Evolutionary conservation across 1,140 invertebrate species (phyloP), one percentile per base, ranked within the genome.

Genomic region (Aleiodes sp.): DNA sequence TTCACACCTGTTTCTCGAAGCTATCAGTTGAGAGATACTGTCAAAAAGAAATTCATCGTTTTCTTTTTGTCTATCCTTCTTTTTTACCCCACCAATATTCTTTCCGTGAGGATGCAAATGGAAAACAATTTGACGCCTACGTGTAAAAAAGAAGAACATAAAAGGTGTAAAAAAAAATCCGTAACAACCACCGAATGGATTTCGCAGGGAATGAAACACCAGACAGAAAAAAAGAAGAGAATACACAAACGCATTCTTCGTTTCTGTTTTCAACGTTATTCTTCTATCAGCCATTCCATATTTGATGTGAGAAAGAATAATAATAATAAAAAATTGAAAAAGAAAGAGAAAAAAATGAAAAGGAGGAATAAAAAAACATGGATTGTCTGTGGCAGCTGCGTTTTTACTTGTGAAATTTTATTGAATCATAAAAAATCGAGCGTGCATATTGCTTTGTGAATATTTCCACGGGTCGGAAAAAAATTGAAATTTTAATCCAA

Each of bases 381-480:
- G n/a, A 43, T 16, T 43, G n/a, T n/a, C n/a, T n/a, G 39, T 43
- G n/a, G 39, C 39, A 43, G 39, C 39, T 43, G 39, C n/a, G n/a
- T 43, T 43, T 43, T 16, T 1, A 52, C 46, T 16, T 52, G 46
- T 52, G 46, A 52, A 52, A 52, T 52, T 24, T 52, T 52, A 52
- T 52, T 52, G 46, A 52, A 24, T 52, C 46, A 24, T 52, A 52
- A 52, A 52, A 52, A 52, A 52, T 52, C 12, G 39, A 43, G 46
- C 16, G 2, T 9, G 10, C 6, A 52, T 52, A 52, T 52, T 52
- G 46, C 46, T 52, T 52, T 21, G 10, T 4, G 21, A 52, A 52
- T 52, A 24, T 24, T 52, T 24, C 8, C 4, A 2, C 46, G 26
- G 4, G n/a, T n/a, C 39, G 7, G 39, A 2, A 41, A 24, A 12